A percentile compares a stretch with the other conserved stretches of the same genome.
These are phyloP conservation scores for Chlorodrepanis virens DNA, from an alignment of 2,113 vertebrate species.

Conservation along the genomic window DNA sequence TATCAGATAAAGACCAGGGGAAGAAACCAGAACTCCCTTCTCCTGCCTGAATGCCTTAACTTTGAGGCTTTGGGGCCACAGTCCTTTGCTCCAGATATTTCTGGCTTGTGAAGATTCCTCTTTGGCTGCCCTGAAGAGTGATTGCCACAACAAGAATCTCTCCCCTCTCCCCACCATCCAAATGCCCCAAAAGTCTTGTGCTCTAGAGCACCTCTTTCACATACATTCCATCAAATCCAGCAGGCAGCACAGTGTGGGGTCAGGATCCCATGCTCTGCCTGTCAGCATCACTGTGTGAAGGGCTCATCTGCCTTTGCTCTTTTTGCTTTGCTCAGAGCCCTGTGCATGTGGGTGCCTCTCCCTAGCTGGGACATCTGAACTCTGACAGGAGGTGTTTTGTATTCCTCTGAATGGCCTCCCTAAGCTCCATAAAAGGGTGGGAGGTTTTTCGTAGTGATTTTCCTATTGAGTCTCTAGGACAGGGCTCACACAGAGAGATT, in stretches of 20 bases:
- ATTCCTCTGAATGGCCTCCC: not conserved
- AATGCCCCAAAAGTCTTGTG: rapidly evolving
- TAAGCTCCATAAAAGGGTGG: not conserved
- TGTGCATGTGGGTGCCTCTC: rapidly evolving
- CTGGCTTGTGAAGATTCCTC: not conserved
- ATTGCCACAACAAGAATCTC: not conserved
- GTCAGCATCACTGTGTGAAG: not conserved
- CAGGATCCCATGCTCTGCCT: not conserved
- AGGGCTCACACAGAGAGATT: not conserved
- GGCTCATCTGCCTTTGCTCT: not conserved
- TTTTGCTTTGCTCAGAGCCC: not conserved
- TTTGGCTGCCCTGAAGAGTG: not conserved
- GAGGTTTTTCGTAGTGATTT: rapidly evolving
- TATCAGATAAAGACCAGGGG: not conserved
- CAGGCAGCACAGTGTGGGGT: rapidly evolving
- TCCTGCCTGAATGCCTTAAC: not conserved
- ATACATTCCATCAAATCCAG: not conserved
- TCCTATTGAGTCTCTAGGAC: not conserved
- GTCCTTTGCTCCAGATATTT: not conserved
- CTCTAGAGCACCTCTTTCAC: not conserved
- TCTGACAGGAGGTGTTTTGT: not conserved
- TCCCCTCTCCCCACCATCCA: rapidly evolving
- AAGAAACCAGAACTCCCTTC: not conserved
- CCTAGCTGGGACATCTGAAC: not conserved
- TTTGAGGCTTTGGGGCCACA: not conserved